Percentiles rank a stretch among this genome's conserved stretches.
Conservation (phyloP, 2,888 invertebrate genomes). For the Brachylomia viminalis region DNA sequence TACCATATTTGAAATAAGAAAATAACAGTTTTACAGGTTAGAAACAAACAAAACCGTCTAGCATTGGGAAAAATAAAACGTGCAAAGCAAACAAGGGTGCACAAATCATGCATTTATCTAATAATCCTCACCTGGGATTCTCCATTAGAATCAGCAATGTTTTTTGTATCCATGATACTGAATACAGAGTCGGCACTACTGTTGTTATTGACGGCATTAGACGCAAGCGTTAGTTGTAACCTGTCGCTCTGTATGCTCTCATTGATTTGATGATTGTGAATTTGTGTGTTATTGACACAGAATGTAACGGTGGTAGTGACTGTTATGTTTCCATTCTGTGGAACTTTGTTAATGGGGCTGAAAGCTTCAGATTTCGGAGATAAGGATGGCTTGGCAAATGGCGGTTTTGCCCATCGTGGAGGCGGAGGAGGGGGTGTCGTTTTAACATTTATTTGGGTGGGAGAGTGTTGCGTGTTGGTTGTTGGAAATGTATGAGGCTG, state of each 20-base stretch:
- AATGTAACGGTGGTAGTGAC: conserved; percentile 97
- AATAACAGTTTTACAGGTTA: conserved; percentile 68
- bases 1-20: conserved; percentile 66
- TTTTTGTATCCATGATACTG: conserved; percentile 82
- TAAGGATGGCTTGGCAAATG: conserved; percentile 87
- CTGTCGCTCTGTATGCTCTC: conserved; percentile 87
- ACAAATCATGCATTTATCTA: conserved; percentile 74
- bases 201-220: conserved; percentile 88
- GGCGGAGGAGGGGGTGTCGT: conserved; percentile 95
- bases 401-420: conserved; percentile 96
- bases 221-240: conserved; percentile 89
- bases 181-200: conserved; percentile 82
- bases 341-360: conserved; percentile 86
- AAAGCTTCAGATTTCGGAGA: conserved; percentile 88
- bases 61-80: conserved; percentile 58
- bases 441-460: conserved; percentile 82
- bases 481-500: conserved; percentile 89
- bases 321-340: conserved; percentile 93
- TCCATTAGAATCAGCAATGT: conserved; percentile 81
- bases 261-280: conserved; percentile 89
- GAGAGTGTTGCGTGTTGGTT: conserved; percentile 83
- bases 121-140: conserved; percentile 84
- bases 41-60: conserved; percentile 66
- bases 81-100: conserved; percentile 70
- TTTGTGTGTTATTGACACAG: conserved; percentile 92